Evolutionary conservation across 2,797 vertebrate genomes (phyloP).

Genomic region (Halcyon badia): DNA sequence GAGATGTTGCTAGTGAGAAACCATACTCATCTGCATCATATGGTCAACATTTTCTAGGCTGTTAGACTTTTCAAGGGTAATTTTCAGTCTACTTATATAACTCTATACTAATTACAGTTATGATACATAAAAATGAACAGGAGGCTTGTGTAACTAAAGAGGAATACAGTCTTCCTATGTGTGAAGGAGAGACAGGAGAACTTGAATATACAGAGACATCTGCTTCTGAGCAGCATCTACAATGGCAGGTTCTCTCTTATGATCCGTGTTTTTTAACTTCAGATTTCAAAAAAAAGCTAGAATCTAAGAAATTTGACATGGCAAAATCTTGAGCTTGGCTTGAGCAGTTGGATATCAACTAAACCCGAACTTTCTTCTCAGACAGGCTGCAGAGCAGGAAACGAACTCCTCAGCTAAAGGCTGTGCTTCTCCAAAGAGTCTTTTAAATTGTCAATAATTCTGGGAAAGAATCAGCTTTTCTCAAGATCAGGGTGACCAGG

Average conservation of each 20-base stretch:
- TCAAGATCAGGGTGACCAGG: neutral
- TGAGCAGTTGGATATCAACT: neutral
- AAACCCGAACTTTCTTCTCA: neutral
- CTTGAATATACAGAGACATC: accelerated
- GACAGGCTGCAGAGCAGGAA: neutral
- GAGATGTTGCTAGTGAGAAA: neutral
- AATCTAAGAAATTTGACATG: neutral
- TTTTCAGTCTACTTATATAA: neutral
- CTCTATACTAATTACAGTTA: neutral
- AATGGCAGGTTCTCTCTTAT: neutral
- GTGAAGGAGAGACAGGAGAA: neutral
- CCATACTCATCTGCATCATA: neutral
- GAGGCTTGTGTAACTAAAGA: neutral
- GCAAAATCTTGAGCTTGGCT: neutral
- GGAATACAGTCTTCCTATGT: neutral
- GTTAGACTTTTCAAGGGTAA: neutral
- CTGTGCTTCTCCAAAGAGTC: neutral
- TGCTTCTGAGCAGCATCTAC: neutral
- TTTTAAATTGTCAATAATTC: neutral
- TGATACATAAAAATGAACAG: neutral
- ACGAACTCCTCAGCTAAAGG: neutral
- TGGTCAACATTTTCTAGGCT: neutral
- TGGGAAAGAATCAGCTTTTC: neutral
- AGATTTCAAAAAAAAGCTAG: neutral
- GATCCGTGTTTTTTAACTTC: neutral